phyloP scores from a whole-genome alignment of 2,113 vertebrate species.

The Leptosomus discolor region DNA sequence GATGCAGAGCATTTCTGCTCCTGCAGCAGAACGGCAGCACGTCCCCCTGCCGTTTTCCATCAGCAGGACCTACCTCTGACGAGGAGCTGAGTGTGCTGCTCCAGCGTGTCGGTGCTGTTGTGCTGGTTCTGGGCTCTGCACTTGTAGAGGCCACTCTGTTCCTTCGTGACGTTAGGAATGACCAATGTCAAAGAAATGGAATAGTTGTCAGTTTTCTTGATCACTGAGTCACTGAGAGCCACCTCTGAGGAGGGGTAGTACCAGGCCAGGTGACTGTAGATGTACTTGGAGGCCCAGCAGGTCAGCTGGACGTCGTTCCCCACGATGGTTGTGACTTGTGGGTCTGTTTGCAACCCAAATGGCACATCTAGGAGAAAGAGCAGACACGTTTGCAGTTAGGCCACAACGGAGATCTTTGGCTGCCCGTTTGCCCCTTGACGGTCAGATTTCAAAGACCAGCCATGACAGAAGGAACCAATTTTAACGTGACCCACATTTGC shows the following conservation, averaged over 20 bases:
- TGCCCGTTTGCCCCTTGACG: neutral
- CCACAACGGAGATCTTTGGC: neutral
- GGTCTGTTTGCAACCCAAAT: slow-evolving; percentile 64
- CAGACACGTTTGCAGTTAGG: neutral
- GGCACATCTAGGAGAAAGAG: slow-evolving; percentile 71
- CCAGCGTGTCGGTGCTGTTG: slow-evolving; percentile 42
- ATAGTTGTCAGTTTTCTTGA: slow-evolving; percentile 53
- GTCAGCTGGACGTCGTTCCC: slow-evolving; percentile 74
- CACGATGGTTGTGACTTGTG: slow-evolving; percentile 66
- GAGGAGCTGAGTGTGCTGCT: slow-evolving; percentile 64
- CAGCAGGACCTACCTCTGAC: slow-evolving; percentile 73
- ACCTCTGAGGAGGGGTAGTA: slow-evolving; percentile 64
- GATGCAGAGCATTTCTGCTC: neutral
- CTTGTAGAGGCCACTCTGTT: slow-evolving; percentile 69
- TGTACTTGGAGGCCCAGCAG: slow-evolving; percentile 81
- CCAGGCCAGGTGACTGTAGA: slow-evolving; percentile 82
- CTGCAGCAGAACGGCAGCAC: accelerated
- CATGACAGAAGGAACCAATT: neutral
- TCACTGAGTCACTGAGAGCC: neutral
- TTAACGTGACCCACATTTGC: neutral
- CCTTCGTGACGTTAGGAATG: slow-evolving; percentile 76
- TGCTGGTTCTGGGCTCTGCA: slow-evolving; percentile 75
- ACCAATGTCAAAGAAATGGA: slow-evolving; percentile 76
- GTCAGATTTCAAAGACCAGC: neutral
- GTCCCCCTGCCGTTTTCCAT: accelerated